Evolutionary conservation across 2,888 invertebrate species (phyloP), one percentile per base, ranked within the genome.

Genomic region (Mesorhabditis belari): DNA sequence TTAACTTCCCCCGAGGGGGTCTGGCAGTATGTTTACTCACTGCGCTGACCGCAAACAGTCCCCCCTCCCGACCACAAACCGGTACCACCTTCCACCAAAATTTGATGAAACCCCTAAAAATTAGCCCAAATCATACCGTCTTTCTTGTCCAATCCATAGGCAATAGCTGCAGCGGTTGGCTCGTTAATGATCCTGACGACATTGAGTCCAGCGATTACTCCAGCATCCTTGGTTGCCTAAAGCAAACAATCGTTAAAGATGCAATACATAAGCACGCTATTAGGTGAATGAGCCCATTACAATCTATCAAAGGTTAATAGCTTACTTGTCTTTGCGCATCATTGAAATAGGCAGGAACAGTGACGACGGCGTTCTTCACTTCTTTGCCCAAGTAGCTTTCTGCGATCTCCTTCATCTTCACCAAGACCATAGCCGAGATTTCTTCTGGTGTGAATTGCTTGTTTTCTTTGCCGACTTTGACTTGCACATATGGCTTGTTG

Each of bases 171-270:
- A 54, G 81, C 81, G 49, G 81, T 81, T 35, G 81, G 93, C 84
- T 98, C 96, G 82, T 98, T 98, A 82, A 98, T 95, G 81, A 94
- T 79, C 55, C 79, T 70, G 60, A 79, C 79, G 51, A 79, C 79
- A 70, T 79, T 79, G 61, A 79, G 86, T 59, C 93, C 87, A 74
- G 96, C 91, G 82, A 96, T 96, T 56, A 88, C 88, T 75, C 96
- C 98, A 71, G 98, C 98, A 84, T 98, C 98, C 73, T 85, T 85
- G 65, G 80, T 80, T 44, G 80, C 80, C 69, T 96, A 96, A 84
- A 98, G 88, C 84, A 99, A 98, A 69, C 95, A 96, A 84, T 98
- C 96, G n/a, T n/a, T n/a, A n/a, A n/a, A n/a, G n/a, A n/a, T n/a
- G n/a, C n/a, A n/a, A n/a, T n/a, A n/a, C n/a, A n/a, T n/a, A n/a